Percentiles rank a stretch among this genome's conserved stretches.
Evolutionary conservation across 2,113 vertebrate genomes (phyloP).

Genomic region (Boulengeromyrus knoepffleri): DNA sequence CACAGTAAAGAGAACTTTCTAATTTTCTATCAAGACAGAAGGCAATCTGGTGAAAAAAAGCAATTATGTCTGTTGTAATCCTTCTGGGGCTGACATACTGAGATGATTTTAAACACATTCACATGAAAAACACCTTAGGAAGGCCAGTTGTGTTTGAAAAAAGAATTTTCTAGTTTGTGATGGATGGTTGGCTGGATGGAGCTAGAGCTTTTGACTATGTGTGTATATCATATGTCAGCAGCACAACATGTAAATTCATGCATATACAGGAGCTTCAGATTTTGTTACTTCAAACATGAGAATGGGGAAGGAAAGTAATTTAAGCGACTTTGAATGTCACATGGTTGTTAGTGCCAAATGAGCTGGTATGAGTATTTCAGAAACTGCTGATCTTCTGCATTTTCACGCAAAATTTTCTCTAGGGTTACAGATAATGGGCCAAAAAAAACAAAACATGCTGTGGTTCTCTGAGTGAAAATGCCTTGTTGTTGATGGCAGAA

Average conservation of each 20-base stretch:
- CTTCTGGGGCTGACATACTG: not conserved
- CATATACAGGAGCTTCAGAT: not conserved
- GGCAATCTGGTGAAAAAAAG: constrained; percentile 11
- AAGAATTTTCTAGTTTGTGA: not conserved
- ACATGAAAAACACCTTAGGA: not conserved
- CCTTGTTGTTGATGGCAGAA: not conserved
- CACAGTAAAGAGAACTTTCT: not conserved
- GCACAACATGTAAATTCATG: not conserved
- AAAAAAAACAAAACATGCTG: not conserved
- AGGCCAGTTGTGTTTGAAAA: not conserved
- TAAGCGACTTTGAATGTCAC: not conserved
- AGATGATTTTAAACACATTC: not conserved
- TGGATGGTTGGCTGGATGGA: not conserved
- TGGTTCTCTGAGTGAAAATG: not conserved
- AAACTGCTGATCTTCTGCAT: not conserved
- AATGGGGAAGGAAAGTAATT: not conserved
- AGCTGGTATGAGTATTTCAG: not conserved
- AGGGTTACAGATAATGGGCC: not conserved
- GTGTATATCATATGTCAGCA: not conserved
- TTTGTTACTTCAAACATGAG: not conserved
- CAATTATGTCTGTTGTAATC: constrained; percentile 14
- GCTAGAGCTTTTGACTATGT: not conserved
- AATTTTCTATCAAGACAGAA: constrained; percentile 4
- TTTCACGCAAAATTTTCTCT: not conserved
- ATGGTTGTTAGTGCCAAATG: not conserved